A percentile compares a stretch with the other conserved stretches of the same genome.
Evolutionary conservation across 2,113 vertebrate species (phyloP).

Genomic region (Protobothrops mucrosquamatus): DNA sequence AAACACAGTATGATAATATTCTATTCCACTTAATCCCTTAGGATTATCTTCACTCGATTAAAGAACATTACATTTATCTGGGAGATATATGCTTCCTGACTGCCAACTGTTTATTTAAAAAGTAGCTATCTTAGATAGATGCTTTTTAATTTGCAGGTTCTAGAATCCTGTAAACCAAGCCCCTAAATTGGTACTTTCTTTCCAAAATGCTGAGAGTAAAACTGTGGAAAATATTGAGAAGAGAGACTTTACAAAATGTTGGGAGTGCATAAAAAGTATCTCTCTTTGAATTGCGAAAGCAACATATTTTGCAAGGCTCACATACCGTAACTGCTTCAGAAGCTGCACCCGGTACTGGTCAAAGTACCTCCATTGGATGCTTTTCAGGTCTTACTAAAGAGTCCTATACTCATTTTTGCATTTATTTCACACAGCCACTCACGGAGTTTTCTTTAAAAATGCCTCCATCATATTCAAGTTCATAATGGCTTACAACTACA

Average conservation of each 20-base stretch:
- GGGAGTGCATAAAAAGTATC: neutral
- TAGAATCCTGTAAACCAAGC: conserved; percentile 27
- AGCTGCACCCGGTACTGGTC: neutral
- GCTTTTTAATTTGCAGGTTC: conserved; percentile 46
- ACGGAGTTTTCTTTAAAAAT: neutral
- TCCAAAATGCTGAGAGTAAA: neutral
- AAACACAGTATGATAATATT: neutral
- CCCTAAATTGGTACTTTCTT: conserved; percentile 34
- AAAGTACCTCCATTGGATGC: neutral
- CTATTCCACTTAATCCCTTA: conserved; percentile 30
- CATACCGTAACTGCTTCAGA: neutral
- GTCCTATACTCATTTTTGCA: neutral
- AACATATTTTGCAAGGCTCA: neutral
- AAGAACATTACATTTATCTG: conserved; percentile 49
- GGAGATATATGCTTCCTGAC: conserved; percentile 23
- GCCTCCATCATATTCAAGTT: neutral
- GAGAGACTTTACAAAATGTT: neutral
- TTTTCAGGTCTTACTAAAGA: neutral
- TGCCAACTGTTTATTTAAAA: conserved; percentile 44
- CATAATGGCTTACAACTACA: neutral
- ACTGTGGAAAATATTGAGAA: neutral
- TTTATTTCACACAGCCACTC: neutral
- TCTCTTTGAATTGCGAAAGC: neutral
- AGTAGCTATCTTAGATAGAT: conserved; percentile 29
- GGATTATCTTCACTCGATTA: conserved; percentile 41